A percentile compares a stretch with the other conserved stretches of the same genome.
These are phyloP conservation scores for Hirtodrosophila alboralis DNA, from an alignment of 2,888 invertebrate species.

Conservation along the genomic window DNA sequence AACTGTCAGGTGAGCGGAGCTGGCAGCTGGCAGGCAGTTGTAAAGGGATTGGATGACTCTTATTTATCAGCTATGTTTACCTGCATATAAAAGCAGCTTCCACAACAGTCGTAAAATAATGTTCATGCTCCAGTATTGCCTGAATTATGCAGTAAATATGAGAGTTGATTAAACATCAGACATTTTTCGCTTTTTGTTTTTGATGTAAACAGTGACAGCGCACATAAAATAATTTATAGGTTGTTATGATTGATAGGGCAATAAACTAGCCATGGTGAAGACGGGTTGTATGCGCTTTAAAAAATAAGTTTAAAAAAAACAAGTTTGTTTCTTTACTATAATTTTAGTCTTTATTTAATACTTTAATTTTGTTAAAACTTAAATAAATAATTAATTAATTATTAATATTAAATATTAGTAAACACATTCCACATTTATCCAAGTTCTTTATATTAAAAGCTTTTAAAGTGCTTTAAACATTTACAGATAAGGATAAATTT, in stretches of 20 bases:
- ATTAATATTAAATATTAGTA: too few relatives aligned
- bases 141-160: conserved; percentile 31
- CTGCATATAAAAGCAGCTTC: conserved; percentile 40
- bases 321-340: too few relatives aligned
- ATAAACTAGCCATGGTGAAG: neutral
- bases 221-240: conserved; percentile 1
- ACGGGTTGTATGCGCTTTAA: too few relatives aligned
- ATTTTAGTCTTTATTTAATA: too few relatives aligned
- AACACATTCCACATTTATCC: too few relatives aligned
- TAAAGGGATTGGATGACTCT: conserved; percentile 13
- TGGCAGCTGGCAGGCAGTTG: conserved; percentile 15
- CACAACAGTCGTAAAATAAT: conserved; percentile 40
- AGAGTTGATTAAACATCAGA: conserved; percentile 45
- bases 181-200: neutral
- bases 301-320: too few relatives aligned
- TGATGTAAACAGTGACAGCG: neutral
- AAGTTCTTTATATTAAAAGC: neutral
- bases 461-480: conserved; percentile 5
- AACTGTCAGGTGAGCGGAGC: conserved; percentile 48
- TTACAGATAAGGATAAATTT: conserved; percentile 30
- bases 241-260: conserved; percentile 13
- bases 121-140: neutral
- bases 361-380: too few relatives aligned
- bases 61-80: conserved; percentile 40
- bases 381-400: too few relatives aligned